These are phyloP conservation scores for Drosophila nasuta DNA, from an alignment of 1,140 invertebrate genomes.

Conservation along the genomic window DNA sequence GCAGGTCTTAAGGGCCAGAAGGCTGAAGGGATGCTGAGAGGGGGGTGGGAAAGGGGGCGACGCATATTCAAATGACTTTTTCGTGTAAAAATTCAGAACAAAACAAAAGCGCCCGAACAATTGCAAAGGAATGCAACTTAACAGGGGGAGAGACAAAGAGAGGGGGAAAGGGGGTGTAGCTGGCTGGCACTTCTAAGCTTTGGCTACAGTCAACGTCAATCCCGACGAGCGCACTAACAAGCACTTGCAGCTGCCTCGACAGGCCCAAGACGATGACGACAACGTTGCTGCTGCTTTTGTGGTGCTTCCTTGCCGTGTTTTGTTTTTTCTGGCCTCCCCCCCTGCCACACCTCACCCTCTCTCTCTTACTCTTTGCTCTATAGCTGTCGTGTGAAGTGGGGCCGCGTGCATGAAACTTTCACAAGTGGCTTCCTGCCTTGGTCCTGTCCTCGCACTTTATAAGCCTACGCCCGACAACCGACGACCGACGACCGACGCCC, in stretches of 20 bases:
- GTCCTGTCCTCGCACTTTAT: conserved; percentile 71
- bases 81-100: conserved; percentile 78
- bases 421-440: conserved; percentile 81
- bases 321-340: conserved; percentile 31
- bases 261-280: conserved; percentile 37
- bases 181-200: conserved; percentile 71
- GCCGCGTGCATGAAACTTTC: conserved; percentile 81
- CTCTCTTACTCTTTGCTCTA: conserved; percentile 12
- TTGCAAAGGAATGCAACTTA: conserved; percentile 78
- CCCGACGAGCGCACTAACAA: conserved; percentile 75
- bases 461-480: conserved; percentile 60
- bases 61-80: conserved; percentile 82
- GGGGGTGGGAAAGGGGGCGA: background rate
- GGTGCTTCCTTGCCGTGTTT: conserved; percentile 53
- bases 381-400: conserved; percentile 79
- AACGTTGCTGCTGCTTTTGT: conserved; percentile 48
- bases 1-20: background rate
- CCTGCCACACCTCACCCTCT: background rate
- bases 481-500: conserved; percentile 42
- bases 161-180: background rate
- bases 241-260: conserved; percentile 61
- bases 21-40: no score
- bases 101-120: conserved; percentile 79
- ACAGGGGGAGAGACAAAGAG: conserved; percentile 10
- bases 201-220: conserved; percentile 74